phyloP scores from a whole-genome alignment of 2,888 invertebrate species.

The Pachymerium ferrugineum region DNA sequence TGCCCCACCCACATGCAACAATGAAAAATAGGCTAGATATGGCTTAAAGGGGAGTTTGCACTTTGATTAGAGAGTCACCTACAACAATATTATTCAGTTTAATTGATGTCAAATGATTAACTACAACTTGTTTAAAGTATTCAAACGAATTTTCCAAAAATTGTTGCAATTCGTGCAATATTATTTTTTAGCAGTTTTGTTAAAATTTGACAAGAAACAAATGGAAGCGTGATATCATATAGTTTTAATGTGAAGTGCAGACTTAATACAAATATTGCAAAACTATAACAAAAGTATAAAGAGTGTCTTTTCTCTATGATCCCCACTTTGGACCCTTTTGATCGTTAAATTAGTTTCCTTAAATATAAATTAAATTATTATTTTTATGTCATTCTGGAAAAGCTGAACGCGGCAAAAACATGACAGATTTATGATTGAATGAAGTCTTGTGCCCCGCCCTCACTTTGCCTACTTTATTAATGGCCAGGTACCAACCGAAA shows the following conservation, averaged over 20 bases:
- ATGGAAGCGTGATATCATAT: too few species aligned
- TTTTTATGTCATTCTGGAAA: conserved; percentile 25
- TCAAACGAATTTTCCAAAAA: too few species aligned
- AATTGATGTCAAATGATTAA: neutral
- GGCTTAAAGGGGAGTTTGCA: conserved; percentile 5
- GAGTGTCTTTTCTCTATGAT: neutral
- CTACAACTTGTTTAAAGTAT: neutral
- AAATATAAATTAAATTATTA: neutral
- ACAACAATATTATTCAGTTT: neutral
- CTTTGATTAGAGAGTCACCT: neutral
- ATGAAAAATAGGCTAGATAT: conserved; percentile 16
- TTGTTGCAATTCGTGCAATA: too few species aligned
- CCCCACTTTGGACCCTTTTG: neutral
- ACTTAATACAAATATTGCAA: neutral
- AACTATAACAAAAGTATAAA: neutral
- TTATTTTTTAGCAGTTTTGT: too few species aligned
- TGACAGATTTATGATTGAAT: conserved; percentile 56
- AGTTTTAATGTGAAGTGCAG: neutral
- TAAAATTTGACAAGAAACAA: too few species aligned
- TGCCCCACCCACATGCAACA: conserved; percentile 27
- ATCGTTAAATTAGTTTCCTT: neutral
- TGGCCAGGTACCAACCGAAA: conserved; percentile 57
- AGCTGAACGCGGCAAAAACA: conserved; percentile 52
- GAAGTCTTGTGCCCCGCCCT: conserved; percentile 56
- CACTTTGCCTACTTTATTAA: conserved; percentile 58